Percentiles rank a stretch among this genome's conserved stretches.
These are phyloP conservation scores for Myotis lucifugus DNA, from an alignment of 2,113 vertebrate species.

Conservation along the genomic window DNA sequence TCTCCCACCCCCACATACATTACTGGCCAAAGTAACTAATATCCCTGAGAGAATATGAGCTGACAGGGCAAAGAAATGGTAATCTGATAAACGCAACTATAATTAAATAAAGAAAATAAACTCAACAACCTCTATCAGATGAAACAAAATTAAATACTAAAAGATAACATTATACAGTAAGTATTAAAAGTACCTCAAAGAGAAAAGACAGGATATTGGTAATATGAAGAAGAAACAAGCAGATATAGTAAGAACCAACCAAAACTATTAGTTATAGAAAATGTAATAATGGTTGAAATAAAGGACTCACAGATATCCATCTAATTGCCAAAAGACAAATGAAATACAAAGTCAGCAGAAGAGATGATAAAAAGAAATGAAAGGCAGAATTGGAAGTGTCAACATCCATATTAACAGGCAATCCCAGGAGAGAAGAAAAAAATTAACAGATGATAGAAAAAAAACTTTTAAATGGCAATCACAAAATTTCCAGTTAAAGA, in stretches of 20 bases:
- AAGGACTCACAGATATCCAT: not conserved
- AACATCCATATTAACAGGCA: not conserved
- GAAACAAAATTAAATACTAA: conserved; percentile 42
- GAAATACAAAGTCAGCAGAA: not conserved
- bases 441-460: not conserved
- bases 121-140: not conserved
- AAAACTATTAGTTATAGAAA: not conserved
- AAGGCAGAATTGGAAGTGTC: not conserved
- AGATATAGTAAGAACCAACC: not conserved
- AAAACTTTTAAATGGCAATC: not conserved
- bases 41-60: not conserved
- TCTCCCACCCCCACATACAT: not conserved
- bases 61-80: not conserved
- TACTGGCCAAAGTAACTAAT: not conserved
- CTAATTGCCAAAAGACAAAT: not conserved
- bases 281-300: conserved; percentile 8
- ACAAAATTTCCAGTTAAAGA: conserved; percentile 30
- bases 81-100: not conserved
- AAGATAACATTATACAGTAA: not conserved
- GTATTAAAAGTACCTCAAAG: conserved; percentile 24
- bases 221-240: conserved; percentile 1
- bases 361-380: not conserved
- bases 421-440: not conserved
- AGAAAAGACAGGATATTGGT: not conserved
- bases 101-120: not conserved